Evolutionary conservation across 2,113 vertebrate species (phyloP), one percentile per base, ranked within the genome.

Genomic region (Sturnus vulgaris): DNA sequence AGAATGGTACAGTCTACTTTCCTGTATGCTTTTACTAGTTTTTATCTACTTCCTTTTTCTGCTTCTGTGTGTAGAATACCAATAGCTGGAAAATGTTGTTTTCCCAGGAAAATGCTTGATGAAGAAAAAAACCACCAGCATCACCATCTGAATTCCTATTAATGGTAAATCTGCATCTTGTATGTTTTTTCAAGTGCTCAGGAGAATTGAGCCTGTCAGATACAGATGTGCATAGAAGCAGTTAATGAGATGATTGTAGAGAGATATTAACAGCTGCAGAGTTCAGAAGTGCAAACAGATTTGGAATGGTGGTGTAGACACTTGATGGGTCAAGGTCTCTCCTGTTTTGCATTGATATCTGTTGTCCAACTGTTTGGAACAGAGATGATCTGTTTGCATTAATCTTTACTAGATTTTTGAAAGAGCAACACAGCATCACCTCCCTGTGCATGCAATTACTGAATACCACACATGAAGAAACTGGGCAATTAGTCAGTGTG

Each of bases 251-350:
- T 12, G 44, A 27, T 59, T 49, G 50, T 21, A 28, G 28, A 39
- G n/a, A 55, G 65, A 42, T 42, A 17, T 14, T 25, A 75, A 60
- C 77, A 92, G 86, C 93, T 95, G 87, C 59, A 65, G 59, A 87
- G 94, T 82, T 96, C 90, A 76, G 61, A 82, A 94, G 88, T 90
- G 73, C 88, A 81, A 73, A 84, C 60, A 81, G 71, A n/a, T 83
- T 90, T 93, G 87, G 52, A 89, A 85, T 3, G 9, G 15, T 64
- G 14, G 53, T 52, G 53, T 11, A 86, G 76, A 57, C 94, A 94
- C 72, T 49, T 81, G 68, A 33, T 52, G 33, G 56, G 68, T 81
- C 93, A 92, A 81, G 72, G 57, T 73, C 31, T 86, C 39, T 75
- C 16, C 33, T 65, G 44, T 47, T 92, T 57, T 73, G 60, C 30